These are phyloP conservation scores for Calliopsis andreniformis DNA, from an alignment of 1,140 invertebrate genomes.

Conservation along the genomic window DNA sequence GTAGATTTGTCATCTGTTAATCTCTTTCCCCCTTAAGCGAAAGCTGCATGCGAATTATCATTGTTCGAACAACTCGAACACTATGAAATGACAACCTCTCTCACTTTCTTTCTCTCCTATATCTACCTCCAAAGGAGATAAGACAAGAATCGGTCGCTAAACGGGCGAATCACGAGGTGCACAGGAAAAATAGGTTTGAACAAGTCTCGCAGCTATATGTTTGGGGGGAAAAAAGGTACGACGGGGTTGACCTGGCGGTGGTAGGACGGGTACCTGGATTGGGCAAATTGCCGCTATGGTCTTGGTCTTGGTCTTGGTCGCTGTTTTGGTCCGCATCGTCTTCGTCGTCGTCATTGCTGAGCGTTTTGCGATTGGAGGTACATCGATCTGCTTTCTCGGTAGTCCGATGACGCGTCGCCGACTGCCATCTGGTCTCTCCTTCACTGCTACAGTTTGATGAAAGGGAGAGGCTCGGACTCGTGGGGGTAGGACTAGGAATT, in stretches of 20 bases:
- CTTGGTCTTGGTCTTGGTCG: slow-evolving; percentile 75
- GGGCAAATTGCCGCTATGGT: slow-evolving; percentile 77
- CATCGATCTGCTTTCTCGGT: slow-evolving; percentile 62
- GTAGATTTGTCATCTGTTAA: not conserved
- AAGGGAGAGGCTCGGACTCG: slow-evolving; percentile 71
- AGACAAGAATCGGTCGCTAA: slow-evolving; percentile 52
- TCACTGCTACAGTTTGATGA: slow-evolving; percentile 76
- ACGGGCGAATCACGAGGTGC: slow-evolving; percentile 53
- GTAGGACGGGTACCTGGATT: slow-evolving; percentile 80
- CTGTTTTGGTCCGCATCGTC: slow-evolving; percentile 64
- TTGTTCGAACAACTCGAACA: slow-evolving; percentile 16
- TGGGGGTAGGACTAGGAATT: slow-evolving; percentile 71
- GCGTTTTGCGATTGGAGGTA: slow-evolving; percentile 60
- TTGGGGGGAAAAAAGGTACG: slow-evolving; percentile 60
- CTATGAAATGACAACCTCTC: slow-evolving; percentile 56
- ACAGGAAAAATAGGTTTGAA: slow-evolving; percentile 48
- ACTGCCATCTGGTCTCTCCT: slow-evolving; percentile 69
- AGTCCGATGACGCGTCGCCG: slow-evolving; percentile 46
- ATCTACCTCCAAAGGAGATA: slow-evolving; percentile 42
- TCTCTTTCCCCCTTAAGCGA: slow-evolving; percentile 1
- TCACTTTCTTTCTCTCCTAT: slow-evolving; percentile 42
- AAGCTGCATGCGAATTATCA: slow-evolving; percentile 49
- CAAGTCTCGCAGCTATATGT: slow-evolving; percentile 63
- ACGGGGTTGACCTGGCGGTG: slow-evolving; percentile 70
- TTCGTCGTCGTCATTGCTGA: slow-evolving; percentile 55